phyloP scores from a whole-genome alignment of 2,888 invertebrate genomes.

The Tipula helvola region DNA sequence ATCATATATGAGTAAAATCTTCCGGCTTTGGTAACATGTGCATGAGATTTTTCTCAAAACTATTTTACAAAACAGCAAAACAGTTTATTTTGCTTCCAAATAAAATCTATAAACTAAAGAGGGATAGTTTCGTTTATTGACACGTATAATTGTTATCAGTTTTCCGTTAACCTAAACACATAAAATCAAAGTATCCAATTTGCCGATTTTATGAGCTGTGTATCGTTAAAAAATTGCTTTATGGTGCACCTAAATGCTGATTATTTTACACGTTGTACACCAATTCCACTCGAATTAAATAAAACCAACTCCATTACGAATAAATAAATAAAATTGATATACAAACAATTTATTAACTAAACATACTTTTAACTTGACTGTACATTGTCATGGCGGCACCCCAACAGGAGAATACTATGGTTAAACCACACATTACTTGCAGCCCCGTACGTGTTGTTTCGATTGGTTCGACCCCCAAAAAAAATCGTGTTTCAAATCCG shows the following conservation, averaged over 20 bases:
- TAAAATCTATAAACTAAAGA: background rate
- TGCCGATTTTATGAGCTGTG: background rate
- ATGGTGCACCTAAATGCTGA: background rate
- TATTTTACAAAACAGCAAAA: background rate
- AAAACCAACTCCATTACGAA: background rate
- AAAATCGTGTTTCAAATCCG: background rate
- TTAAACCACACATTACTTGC: background rate
- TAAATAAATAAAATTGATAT: background rate
- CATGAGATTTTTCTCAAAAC: background rate
- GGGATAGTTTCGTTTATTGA: background rate
- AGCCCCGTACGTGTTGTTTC: background rate
- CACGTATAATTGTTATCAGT: too few relatives aligned
- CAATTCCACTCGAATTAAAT: background rate
- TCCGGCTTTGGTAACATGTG: background rate
- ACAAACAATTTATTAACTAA: background rate
- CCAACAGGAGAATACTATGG: background rate
- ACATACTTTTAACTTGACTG: background rate
- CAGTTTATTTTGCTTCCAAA: background rate
- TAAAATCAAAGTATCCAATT: background rate
- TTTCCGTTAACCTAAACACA: background rate
- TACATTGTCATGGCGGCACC: background rate
- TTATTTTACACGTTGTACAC: too few relatives aligned
- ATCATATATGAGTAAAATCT: background rate
- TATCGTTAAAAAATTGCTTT: background rate
- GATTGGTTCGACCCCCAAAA: background rate